A percentile compares a stretch with the other conserved stretches of the same genome.
phyloP scores from a whole-genome alignment of 2,888 invertebrate species.

The Podotricha telesiphe region DNA sequence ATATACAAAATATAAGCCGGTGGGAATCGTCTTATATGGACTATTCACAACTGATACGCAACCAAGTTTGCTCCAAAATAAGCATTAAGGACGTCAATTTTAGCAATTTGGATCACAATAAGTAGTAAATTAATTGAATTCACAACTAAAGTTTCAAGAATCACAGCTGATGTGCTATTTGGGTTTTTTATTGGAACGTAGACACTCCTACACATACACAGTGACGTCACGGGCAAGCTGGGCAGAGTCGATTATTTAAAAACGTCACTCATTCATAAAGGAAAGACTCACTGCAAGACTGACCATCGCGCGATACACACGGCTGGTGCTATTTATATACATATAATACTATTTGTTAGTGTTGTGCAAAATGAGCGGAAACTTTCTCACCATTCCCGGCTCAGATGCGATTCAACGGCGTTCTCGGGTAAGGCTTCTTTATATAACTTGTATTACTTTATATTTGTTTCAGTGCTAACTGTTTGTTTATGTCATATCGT shows the following conservation, averaged over 20 bases:
- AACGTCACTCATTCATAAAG: constrained; percentile 82
- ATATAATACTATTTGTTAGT: constrained; percentile 47
- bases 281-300: constrained; percentile 61
- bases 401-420: constrained; percentile 70
- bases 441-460: constrained; percentile 4
- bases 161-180: constrained; percentile 55
- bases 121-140: constrained; percentile 36
- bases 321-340: constrained; percentile 55
- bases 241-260: constrained; percentile 63
- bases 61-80: neutral
- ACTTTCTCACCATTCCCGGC: constrained; percentile 77
- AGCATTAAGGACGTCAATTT: neutral
- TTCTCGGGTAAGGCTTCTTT: constrained; percentile 68
- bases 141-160: constrained; percentile 48
- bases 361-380: constrained; percentile 76
- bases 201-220: constrained; percentile 59
- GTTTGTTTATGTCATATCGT: neutral
- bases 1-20: no score
- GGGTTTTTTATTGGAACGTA: constrained; percentile 62
- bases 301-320: constrained; percentile 71
- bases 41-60: no score
- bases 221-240: constrained; percentile 56
- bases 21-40: no score
- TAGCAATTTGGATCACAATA: neutral
- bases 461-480: neutral